A percentile compares a stretch with the other conserved stretches of the same genome.
Evolutionary conservation across 2,797 vertebrate genomes (phyloP).

Genomic region (Psittacula echo): DNA sequence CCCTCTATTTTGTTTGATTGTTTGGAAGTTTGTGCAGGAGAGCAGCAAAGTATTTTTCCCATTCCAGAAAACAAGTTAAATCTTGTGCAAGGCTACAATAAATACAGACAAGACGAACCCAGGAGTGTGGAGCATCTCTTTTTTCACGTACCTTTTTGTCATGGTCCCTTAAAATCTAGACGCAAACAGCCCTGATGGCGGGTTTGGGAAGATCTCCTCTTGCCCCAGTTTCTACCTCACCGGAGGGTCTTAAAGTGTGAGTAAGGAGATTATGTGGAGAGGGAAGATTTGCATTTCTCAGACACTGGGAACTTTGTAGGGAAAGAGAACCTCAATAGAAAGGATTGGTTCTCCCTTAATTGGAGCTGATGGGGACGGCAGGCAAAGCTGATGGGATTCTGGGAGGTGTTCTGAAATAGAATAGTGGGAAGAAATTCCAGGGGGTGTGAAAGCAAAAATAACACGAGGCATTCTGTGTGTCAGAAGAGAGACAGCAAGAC

Average conservation of each 20-base stretch:
- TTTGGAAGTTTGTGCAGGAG: neutral
- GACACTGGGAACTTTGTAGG: neutral
- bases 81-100: neutral
- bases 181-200: accelerated
- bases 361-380: neutral
- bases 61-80: neutral
- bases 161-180: neutral
- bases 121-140: neutral
- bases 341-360: slow-evolving; percentile 43
- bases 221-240: neutral
- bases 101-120: neutral
- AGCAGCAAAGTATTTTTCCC: neutral
- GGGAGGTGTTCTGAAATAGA: slow-evolving; percentile 38
- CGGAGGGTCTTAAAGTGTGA: neutral
- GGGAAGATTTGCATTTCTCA: slow-evolving; percentile 8
- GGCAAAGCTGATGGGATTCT: slow-evolving; percentile 48
- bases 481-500: neutral
- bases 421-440: slow-evolving; percentile 30
- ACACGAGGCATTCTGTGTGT: neutral
- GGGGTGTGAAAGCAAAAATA: slow-evolving; percentile 26
- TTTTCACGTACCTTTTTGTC: accelerated
- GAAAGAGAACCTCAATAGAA: neutral
- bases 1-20: neutral
- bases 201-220: neutral
- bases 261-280: neutral